Evolutionary conservation across 1,140 invertebrate species (phyloP), one percentile per base, ranked within the genome.

Genomic region (Aricia agestis): DNA sequence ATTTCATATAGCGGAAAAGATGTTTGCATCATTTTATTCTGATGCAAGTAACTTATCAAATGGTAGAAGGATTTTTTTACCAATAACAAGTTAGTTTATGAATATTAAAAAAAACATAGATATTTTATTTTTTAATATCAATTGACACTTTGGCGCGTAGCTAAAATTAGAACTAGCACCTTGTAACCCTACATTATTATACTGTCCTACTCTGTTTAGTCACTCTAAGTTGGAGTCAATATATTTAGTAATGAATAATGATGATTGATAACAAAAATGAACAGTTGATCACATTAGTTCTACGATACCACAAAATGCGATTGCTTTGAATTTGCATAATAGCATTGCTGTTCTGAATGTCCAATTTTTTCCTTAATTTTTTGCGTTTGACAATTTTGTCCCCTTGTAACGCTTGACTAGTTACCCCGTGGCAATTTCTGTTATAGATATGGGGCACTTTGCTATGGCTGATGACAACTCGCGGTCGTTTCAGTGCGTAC

Each of bases 371-470:
- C 9, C 13, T 52, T 15, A 52, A 52, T 15, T 13, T 52, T 52
- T 52, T 45, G 42, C 42, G 42, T 45, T 45, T 45, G 42, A 45
- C 42, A 45, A 45, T 45, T 45, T 45, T 9, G 7, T 15, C 45
- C 45, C 45, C 45, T 15, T 52, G 10, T 13, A 52, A 52, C 45
- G 45, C 45, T 52, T 52, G 11, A 52, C 45, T 52, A 52, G 45
- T 52, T 52, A 52, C 45, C 45, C 45, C 45, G 45, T 15, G 45
- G 45, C 45, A 52, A 13, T 52, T 52, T 52, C 45, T 13, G 45
- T 52, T 52, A 52, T 52, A 52, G 45, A 52, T 52, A 52, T 52
- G 45, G 45, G 45, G 45, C 45, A 52, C 45, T 52, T 52, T 52
- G 9, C 11, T 15, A 52, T 52, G 11, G 45, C 11, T 15, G 45